Evolutionary conservation across 64 coral and sea anemone genomes (phyloP).

Genomic region (Stylophora pistillata): DNA sequence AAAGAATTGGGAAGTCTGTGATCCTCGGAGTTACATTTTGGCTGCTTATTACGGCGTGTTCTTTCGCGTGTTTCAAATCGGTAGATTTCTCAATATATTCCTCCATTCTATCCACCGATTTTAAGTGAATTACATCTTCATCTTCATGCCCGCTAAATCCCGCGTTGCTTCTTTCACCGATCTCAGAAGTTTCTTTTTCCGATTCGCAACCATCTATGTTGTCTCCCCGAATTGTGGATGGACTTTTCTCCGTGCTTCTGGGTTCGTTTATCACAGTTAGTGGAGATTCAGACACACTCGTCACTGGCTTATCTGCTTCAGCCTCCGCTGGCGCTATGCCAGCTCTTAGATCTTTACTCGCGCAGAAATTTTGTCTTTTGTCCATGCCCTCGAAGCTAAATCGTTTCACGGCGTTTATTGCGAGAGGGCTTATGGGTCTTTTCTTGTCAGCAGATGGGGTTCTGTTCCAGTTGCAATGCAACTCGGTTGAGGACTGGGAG

Average conservation of each 20-base stretch:
- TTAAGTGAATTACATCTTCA: background rate
- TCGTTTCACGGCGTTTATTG: background rate
- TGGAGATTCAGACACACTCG: background rate
- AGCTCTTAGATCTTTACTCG: background rate
- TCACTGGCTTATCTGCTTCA: background rate
- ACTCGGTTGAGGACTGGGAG: conserved; percentile 67
- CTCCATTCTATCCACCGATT: background rate
- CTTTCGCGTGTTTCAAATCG: no score
- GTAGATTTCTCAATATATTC: background rate
- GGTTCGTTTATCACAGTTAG: background rate
- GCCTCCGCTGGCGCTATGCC: background rate
- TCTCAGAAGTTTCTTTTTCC: conserved; percentile 1
- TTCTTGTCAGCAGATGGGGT: conserved; percentile 2
- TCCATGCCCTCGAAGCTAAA: background rate
- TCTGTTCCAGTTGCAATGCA: background rate
- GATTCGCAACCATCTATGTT: conserved; percentile 40
- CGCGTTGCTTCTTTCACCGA: background rate
- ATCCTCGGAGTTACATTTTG: background rate
- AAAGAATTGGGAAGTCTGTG: no score
- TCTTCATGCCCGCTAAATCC: conserved; percentile 30
- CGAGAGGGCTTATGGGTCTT: conserved; percentile 22
- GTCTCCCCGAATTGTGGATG: background rate
- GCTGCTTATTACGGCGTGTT: background rate
- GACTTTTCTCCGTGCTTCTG: background rate
- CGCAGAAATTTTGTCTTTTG: background rate